Base-by-base conservation (phyloP, 1,140 invertebrate genomes). In the Drosophila orosa region DNA sequence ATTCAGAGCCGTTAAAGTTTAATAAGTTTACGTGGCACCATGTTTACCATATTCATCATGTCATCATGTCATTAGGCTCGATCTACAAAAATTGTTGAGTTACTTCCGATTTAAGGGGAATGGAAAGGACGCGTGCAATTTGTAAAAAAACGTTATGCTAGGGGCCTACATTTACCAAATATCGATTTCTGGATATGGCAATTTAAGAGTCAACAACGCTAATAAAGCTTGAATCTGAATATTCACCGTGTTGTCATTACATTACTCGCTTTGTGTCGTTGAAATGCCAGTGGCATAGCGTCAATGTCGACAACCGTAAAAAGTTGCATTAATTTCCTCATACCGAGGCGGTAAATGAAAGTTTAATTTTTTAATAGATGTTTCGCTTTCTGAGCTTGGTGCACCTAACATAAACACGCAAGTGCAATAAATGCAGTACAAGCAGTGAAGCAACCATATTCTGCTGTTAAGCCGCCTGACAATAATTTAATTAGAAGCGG, bases 361-460 rank as follows among this genome's bases (percentile, higher is more conserved):
- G 80, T 83, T 74, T 69, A 72, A 71, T 19, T 74, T 79, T 86
- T 80, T 35, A 82, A 79, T 82, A 68, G 69, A 56, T 82, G 84
- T 74, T 87, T 80, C 84, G 84, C 84, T 87, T 87, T 87, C 84
- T 87, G 80, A 86, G 67, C 67, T 56, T 77, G 82, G 58, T 74
- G 67, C 69, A 86, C 57, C 61, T 52, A 76, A 42, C 58, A 58
- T 39, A 52, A 61, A 73, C 82, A 86, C 63, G 74, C 67, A 60
- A 58, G 39, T 80, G 75, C 65, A 76, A 66, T 81, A 68, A 81
- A 62, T 62, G 25, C 40, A 29, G 15, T 44, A 44, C 27, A 62
- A 67, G 60, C 80, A 83, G 27, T 72, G 45, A 59, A 56, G 40
- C 52, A 66, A 42, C 55, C 37, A 66, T 75, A 56, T 57, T 62